A percentile compares a stretch with the other conserved stretches of the same genome.
Evolutionary conservation across 1,140 invertebrate species (phyloP).

Genomic region (Mya arenaria): DNA sequence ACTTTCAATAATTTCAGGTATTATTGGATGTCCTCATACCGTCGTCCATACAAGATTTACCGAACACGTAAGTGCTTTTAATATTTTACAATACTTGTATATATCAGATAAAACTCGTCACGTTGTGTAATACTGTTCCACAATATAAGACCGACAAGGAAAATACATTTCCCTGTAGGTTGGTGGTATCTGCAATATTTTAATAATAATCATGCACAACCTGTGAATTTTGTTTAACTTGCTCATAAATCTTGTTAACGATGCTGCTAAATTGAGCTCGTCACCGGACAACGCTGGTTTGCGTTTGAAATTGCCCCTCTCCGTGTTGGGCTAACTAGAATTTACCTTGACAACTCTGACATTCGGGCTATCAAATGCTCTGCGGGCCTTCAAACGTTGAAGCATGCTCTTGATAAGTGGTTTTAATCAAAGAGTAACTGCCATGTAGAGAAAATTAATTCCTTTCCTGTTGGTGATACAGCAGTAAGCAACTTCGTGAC

Average conservation of each 20-base stretch:
- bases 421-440: conserved; percentile 37
- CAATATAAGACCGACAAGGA: too few relatives aligned
- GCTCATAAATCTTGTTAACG: conserved; percentile 49
- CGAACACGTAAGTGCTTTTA: conserved; percentile 76
- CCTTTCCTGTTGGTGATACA: background rate
- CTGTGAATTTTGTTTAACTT: conserved; percentile 56
- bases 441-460: conserved; percentile 35
- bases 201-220: conserved; percentile 46
- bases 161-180: too few relatives aligned
- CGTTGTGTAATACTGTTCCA: too few relatives aligned
- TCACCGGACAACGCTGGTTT: conserved; percentile 21
- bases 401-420: conserved; percentile 9
- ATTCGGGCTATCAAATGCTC: conserved; percentile 3
- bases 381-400: background rate
- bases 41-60: conserved; percentile 81
- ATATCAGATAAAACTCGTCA: too few relatives aligned
- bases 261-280: conserved; percentile 35
- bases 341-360: conserved; percentile 1
- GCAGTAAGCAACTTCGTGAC: conserved; percentile 13
- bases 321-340: background rate
- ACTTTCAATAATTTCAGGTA: conserved; percentile 64
- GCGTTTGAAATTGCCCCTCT: conserved; percentile 24
- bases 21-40: conserved; percentile 82
- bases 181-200: conserved; percentile 35
- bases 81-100: too few relatives aligned